Percentiles rank a stretch among this genome's conserved stretches.
Evolutionary conservation across 2,113 vertebrate genomes (phyloP).

Genomic region (Poicephalus gulielmi): DNA sequence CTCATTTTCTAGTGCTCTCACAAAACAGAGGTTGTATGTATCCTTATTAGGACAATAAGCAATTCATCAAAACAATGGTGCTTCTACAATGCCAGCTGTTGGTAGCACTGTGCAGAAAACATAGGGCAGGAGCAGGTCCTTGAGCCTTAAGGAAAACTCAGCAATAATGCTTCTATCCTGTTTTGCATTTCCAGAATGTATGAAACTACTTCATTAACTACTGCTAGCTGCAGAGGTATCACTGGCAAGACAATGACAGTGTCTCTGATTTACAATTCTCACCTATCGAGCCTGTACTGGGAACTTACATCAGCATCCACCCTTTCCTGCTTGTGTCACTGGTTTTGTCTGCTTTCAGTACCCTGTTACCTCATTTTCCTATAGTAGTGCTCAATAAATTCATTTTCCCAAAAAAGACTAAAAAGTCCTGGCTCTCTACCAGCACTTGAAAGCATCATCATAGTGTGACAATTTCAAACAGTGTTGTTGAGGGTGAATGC

Average conservation of each 20-base stretch:
- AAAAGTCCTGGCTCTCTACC: not conserved
- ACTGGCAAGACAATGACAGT: not conserved
- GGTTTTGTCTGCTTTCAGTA: not conserved
- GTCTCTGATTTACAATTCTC: not conserved
- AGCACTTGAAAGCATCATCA: not conserved
- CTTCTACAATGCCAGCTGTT: not conserved
- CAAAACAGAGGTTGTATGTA: not conserved
- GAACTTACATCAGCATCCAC: not conserved
- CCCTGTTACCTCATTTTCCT: not conserved
- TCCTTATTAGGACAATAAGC: not conserved
- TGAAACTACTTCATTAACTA: not conserved
- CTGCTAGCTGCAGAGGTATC: not conserved
- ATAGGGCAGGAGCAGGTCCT: not conserved
- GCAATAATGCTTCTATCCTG: not conserved
- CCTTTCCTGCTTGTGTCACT: not conserved
- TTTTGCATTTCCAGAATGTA: not conserved
- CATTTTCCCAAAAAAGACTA: not conserved
- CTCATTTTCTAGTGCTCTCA: not conserved
- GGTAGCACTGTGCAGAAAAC: not conserved
- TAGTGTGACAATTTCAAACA: not conserved
- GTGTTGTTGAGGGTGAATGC: not conserved
- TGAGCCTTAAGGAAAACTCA: conserved; percentile 7
- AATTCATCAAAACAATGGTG: conserved; percentile 4
- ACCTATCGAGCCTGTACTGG: not conserved
- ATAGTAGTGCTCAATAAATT: not conserved